Conservation (phyloP, 2,888 invertebrate species). For the Troglohyphantes excavatus region DNA sequence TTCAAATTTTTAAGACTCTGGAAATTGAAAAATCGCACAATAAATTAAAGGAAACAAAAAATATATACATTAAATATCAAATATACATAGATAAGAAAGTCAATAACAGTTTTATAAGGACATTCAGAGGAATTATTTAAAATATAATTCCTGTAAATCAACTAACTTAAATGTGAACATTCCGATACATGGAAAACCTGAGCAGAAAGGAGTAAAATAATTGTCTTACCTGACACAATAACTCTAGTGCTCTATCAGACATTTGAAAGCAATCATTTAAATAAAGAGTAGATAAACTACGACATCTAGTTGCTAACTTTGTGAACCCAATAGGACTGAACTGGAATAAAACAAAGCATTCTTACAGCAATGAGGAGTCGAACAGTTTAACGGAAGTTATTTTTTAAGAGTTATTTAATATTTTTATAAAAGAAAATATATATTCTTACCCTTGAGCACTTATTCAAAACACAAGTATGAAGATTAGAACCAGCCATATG, state of each 20-base stretch:
- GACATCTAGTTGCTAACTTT: constrained; percentile 78
- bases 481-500: constrained; percentile 77
- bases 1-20: constrained; percentile 72
- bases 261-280: constrained; percentile 75
- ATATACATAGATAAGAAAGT: too few species aligned
- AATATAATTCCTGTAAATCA: too few species aligned
- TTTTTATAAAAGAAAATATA: too few species aligned
- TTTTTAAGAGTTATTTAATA: too few species aligned
- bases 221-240: constrained; percentile 72
- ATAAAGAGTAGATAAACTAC: constrained; percentile 67
- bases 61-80: too few species aligned
- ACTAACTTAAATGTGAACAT: too few species aligned
- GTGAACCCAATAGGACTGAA: constrained; percentile 77
- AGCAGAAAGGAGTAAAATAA: not conserved
- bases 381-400: too few species aligned
- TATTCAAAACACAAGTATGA: constrained; percentile 72
- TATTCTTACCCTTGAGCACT: constrained; percentile 77
- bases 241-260: constrained; percentile 73
- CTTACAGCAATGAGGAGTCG: not conserved
- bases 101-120: too few species aligned
- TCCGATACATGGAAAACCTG: too few species aligned
- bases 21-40: too few species aligned
- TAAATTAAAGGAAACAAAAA: too few species aligned
- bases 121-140: too few species aligned
- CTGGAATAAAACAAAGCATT: constrained; percentile 35